phyloP scores from a whole-genome alignment of 2,113 vertebrate genomes.

The Azemiops feae region DNA sequence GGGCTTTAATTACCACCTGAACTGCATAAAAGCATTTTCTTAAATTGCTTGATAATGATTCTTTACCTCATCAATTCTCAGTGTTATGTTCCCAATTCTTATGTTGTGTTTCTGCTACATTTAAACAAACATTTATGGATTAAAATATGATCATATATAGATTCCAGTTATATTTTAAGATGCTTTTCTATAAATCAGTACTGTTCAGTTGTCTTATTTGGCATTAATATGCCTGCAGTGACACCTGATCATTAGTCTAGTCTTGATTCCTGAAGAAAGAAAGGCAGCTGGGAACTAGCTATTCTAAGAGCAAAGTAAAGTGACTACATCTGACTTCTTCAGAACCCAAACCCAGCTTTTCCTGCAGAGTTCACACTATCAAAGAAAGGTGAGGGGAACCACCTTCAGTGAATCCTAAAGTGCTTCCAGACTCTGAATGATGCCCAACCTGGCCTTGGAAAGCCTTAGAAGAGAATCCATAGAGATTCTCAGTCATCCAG shows the following conservation, averaged over 20 bases:
- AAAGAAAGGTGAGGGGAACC: background rate
- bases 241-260: background rate
- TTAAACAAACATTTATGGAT: background rate
- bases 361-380: background rate
- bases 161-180: background rate
- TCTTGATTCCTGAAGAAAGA: background rate
- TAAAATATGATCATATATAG: background rate
- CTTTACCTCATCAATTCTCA: background rate
- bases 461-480: background rate
- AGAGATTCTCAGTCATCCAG: background rate
- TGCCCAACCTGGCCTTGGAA: background rate
- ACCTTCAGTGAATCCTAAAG: background rate
- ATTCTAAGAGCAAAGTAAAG: background rate
- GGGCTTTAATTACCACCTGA: background rate
- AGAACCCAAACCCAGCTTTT: background rate
- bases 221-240: background rate
- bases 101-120: background rate
- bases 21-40: background rate
- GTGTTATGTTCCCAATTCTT: background rate
- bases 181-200: background rate
- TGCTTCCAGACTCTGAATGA: background rate
- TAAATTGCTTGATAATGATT: background rate
- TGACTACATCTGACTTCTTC: background rate
- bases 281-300: background rate
- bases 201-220: background rate